These are phyloP conservation scores for Tricholaema leucomelas DNA, from an alignment of 2,113 vertebrate genomes.

Conservation along the genomic window DNA sequence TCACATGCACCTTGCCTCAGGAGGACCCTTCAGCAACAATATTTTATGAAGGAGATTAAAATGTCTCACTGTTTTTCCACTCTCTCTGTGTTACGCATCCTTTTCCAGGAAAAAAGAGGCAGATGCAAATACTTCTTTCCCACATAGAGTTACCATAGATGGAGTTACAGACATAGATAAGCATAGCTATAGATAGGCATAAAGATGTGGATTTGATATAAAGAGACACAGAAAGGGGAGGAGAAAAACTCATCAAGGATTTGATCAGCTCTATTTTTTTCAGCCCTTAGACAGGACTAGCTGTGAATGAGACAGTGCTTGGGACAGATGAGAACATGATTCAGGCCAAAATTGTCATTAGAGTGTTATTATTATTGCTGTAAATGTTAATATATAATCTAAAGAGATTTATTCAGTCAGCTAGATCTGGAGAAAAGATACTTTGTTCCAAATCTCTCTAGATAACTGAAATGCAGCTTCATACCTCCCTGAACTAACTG, in stretches of 20 bases:
- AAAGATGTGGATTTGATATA: neutral
- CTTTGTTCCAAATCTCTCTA: neutral
- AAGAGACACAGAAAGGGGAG: neutral
- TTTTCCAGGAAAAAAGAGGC: neutral
- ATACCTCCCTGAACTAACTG: neutral
- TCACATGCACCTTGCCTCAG: neutral
- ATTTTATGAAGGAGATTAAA: neutral
- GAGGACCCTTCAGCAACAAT: neutral
- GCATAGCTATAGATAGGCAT: neutral
- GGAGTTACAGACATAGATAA: neutral
- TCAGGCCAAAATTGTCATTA: neutral
- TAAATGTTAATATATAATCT: neutral
- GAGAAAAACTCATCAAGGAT: neutral
- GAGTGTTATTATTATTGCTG: neutral
- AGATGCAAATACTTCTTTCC: neutral
- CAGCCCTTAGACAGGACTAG: neutral
- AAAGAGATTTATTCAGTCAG: neutral
- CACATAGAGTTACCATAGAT: neutral
- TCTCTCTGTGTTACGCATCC: neutral
- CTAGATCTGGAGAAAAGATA: neutral
- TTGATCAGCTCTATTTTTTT: neutral
- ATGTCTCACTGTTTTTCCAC: neutral
- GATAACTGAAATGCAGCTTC: neutral
- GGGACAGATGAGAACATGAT: neutral
- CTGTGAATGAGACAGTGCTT: neutral